These are phyloP conservation scores for Acrocephalus scirpaceus DNA, from an alignment of 2,797 vertebrate species.

Conservation along the genomic window DNA sequence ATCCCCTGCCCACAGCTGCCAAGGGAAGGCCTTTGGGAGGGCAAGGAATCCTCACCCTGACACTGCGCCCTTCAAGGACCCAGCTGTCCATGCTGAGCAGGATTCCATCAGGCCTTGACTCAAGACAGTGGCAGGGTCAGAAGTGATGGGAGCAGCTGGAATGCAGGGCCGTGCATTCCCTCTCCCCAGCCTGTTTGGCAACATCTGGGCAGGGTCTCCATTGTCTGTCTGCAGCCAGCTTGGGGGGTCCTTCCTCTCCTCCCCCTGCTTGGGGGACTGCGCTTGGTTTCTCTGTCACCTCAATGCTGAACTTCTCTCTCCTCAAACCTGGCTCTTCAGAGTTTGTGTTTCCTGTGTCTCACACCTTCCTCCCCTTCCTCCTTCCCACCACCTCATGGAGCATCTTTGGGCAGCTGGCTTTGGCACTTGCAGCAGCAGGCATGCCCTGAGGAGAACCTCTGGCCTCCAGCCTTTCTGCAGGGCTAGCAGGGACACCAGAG, in stretches of 20 bases:
- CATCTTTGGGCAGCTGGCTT: neutral
- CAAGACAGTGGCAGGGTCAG: neutral
- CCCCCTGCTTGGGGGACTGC: neutral
- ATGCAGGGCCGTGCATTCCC: neutral
- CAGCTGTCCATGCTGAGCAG: rapidly evolving
- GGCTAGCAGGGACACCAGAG: neutral
- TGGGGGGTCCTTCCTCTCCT: neutral
- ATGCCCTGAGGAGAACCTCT: neutral
- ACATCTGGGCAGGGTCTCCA: neutral
- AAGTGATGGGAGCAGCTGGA: neutral
- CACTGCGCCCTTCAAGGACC: neutral
- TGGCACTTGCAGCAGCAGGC: neutral
- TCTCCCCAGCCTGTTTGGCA: neutral
- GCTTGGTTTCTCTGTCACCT: neutral
- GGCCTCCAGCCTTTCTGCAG: neutral
- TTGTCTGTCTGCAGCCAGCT: neutral
- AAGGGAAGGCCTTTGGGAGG: neutral
- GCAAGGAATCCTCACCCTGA: rapidly evolving
- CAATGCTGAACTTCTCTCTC: neutral
- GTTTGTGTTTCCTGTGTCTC: neutral
- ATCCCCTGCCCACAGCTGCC: neutral
- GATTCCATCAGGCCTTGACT: neutral
- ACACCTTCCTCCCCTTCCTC: neutral
- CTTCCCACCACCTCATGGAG: neutral
- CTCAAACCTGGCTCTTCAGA: neutral